Conservation (phyloP, 2,113 vertebrate species). For the Ploceus nigricollis region DNA sequence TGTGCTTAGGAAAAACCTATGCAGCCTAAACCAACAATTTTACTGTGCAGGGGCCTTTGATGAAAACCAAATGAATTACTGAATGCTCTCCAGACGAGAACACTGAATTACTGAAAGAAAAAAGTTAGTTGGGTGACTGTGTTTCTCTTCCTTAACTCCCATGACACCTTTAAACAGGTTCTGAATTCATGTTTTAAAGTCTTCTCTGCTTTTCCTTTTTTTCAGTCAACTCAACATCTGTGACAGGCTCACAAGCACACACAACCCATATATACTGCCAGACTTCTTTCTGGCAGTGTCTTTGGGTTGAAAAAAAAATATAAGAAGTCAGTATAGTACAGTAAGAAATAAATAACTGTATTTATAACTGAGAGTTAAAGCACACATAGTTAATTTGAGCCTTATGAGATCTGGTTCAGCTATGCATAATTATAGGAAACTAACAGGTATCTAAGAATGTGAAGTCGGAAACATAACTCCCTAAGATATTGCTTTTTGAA, state of each 20-base stretch:
- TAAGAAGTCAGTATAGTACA: not conserved
- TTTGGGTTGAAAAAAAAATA: not conserved
- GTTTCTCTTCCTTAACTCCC: not conserved
- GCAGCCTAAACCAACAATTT: not conserved
- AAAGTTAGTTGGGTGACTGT: not conserved
- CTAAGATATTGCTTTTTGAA: not conserved
- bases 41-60: not conserved
- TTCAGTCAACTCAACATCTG: not conserved
- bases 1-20: not conserved
- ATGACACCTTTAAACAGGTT: not conserved
- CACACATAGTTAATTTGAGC: not conserved
- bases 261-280: not conserved
- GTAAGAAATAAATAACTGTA: not conserved
- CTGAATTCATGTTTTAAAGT: not conserved
- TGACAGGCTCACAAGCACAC: not conserved
- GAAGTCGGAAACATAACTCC: not conserved
- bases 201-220: not conserved
- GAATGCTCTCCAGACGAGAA: not conserved
- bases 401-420: not conserved
- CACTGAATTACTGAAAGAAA: not conserved
- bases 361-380: not conserved
- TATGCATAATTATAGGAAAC: not conserved
- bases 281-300: not conserved
- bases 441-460: not conserved
- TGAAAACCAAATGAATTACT: not conserved